Evolutionary conservation across 2,797 vertebrate genomes (phyloP).

Genomic region (Gouania willdenowi): DNA sequence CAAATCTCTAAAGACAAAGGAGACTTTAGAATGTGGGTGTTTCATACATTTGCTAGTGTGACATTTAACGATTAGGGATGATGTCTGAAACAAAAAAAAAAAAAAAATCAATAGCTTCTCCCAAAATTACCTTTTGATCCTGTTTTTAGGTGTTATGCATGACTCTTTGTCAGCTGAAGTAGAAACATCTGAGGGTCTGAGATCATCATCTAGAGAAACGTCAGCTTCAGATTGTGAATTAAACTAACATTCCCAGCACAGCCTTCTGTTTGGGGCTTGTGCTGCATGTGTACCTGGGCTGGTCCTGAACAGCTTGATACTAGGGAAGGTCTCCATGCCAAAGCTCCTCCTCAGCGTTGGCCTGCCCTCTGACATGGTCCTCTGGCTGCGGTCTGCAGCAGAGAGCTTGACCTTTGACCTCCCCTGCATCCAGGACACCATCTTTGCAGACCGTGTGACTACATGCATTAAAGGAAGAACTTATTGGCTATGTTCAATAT

Average conservation of each 20-base stretch:
- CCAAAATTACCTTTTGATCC: constrained; percentile 29
- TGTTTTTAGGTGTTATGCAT: constrained; percentile 1
- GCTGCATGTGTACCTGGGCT: constrained; percentile 21
- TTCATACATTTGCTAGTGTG: too few species aligned
- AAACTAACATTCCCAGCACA: constrained; percentile 8
- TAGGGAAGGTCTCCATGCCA: constrained; percentile 52
- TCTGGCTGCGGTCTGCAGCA: background rate
- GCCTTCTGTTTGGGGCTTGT: too few species aligned
- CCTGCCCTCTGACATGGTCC: background rate
- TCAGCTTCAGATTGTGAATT: too few species aligned
- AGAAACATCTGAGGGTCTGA: too few species aligned
- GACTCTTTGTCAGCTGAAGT: background rate
- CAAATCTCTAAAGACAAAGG: constrained; percentile 14
- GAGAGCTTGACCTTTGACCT: constrained; percentile 17
- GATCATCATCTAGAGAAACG: too few species aligned
- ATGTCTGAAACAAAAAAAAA: background rate
- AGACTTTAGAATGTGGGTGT: background rate
- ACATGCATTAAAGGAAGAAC: too few species aligned
- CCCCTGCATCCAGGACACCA: constrained; percentile 9
- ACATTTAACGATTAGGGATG: too few species aligned
- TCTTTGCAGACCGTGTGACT: constrained; percentile 25
- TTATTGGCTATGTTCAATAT: too few species aligned
- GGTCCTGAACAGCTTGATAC: constrained; percentile 43
- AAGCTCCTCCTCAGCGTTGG: constrained; percentile 47
- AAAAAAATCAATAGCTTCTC: background rate